Percentiles rank a stretch among this genome's conserved stretches.
phyloP scores from a whole-genome alignment of 2,113 vertebrate species.

The Cyprinodon variegatus region DNA sequence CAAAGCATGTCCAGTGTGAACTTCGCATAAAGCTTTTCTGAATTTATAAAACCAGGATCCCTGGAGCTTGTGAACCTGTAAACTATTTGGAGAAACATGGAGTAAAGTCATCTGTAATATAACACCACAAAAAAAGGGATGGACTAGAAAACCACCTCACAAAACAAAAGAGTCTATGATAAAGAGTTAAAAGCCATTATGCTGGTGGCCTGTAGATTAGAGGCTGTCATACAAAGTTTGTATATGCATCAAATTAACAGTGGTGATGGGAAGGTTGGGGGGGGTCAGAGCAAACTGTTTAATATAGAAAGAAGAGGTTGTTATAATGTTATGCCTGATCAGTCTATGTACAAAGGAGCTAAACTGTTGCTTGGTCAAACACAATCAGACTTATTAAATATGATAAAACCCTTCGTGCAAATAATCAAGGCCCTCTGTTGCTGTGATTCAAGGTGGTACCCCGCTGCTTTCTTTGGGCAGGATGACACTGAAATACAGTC shows the following conservation, averaged over 20 bases:
- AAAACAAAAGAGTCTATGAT: too few relatives aligned
- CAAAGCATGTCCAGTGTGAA: too few relatives aligned
- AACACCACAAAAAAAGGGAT: not conserved
- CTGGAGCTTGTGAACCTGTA: not conserved
- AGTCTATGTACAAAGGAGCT: slow-evolving; percentile 14
- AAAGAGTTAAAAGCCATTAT: too few relatives aligned
- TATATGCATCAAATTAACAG: too few relatives aligned
- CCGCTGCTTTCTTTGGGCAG: slow-evolving; percentile 31
- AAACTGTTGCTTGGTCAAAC: slow-evolving; percentile 19
- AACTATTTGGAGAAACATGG: not conserved
- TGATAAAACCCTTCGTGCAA: slow-evolving; percentile 27
- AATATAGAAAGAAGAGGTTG: not conserved
- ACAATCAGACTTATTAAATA: slow-evolving; percentile 38
- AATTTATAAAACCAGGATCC: not conserved
- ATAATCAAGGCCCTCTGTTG: slow-evolving; percentile 37
- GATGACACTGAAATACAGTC: slow-evolving; percentile 30
- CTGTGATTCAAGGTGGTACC: slow-evolving; percentile 61
- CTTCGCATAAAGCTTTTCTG: not conserved
- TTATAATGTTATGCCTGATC: not conserved
- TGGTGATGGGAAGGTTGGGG: too few relatives aligned
- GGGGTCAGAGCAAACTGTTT: too few relatives aligned
- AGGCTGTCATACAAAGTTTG: too few relatives aligned
- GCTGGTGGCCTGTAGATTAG: too few relatives aligned
- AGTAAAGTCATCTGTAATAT: too few relatives aligned
- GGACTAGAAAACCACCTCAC: too few relatives aligned